Evolutionary conservation across 2,888 invertebrate species (phyloP), one percentile per base, ranked within the genome.

Genomic region (Sicus ferrugineus): DNA sequence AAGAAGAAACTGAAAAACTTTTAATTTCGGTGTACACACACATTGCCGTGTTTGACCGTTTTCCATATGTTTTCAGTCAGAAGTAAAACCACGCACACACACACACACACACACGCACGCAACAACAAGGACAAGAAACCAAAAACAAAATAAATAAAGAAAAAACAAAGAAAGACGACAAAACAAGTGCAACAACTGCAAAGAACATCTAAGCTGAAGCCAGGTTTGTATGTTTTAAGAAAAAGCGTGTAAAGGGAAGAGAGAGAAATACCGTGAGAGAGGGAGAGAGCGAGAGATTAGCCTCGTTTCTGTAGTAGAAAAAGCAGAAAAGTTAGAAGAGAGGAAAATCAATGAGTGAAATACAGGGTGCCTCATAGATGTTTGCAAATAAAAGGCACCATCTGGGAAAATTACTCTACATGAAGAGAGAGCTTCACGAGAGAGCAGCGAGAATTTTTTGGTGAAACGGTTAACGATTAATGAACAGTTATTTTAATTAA

Each of bases 21-120:
- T 67, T 61, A 67, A 69, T 73, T 70, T 69, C 58, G 59, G 73
- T 73, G 69, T 73, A 74, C 70, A 75, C 69, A 75, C 73, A 73
- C 52, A 70, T 71, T 75, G 70, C 74, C 73, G 74, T 75, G 72
- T 66, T 65, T 61, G 68, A 69, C 72, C 72, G 56, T 68, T 70
- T 72, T 71, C 68, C 52, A 68, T 67, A 68, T 23, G 19, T n/a
- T 23, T 23, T 14, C 54, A 2, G 28, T 23, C 65, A 50, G 50
- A 69, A 46, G 31, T 62, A 69, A 63, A 1, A 50, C 19, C 23
- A 23, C n/a, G 52, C 59, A 56, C 21, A 46, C 56, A 67, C 34
- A 46, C 48, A 66, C 42, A n/a, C 21, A 67, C 54, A 67, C 34
- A 70, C 50, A 63, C 52, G 67, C 42, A 68, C 42, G 68, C 31